Conservation (phyloP, 2,888 invertebrate species). For the Conomelus anceps region DNA sequence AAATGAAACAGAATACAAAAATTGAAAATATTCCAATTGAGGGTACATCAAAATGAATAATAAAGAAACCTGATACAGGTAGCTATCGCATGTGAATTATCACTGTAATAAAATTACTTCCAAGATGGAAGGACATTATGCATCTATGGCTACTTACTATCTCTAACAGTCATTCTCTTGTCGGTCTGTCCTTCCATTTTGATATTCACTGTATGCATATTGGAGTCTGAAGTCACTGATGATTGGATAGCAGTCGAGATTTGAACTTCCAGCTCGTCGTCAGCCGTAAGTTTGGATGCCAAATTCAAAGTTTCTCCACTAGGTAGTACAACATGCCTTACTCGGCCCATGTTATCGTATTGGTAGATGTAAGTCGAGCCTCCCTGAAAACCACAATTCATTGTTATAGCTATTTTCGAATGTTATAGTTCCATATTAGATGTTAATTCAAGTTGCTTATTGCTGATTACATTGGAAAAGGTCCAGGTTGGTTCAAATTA, state of each 20-base stretch:
- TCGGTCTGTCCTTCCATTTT: conserved; percentile 46
- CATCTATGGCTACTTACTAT: conserved; percentile 42
- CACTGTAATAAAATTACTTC: no score
- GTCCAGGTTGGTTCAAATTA: no score
- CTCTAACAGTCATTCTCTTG: conserved; percentile 60
- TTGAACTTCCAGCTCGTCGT: conserved; percentile 68
- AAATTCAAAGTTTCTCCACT: conserved; percentile 84
- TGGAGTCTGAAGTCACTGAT: conserved; percentile 26
- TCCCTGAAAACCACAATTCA: conserved; percentile 49
- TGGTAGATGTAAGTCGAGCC: conserved; percentile 85
- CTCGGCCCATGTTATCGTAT: conserved; percentile 83
- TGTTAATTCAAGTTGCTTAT: no score
- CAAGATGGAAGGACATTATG: background rate
- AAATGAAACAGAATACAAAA: no score
- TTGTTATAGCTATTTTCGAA: background rate
- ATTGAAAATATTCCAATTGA: no score
- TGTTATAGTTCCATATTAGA: background rate
- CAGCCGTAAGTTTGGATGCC: conserved; percentile 67
- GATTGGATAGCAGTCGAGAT: conserved; percentile 49
- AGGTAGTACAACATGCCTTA: conserved; percentile 78
- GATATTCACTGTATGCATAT: conserved; percentile 30
- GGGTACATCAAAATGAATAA: no score
- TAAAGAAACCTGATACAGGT: no score
- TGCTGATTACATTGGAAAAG: no score
- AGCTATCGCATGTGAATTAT: no score